Base-by-base conservation (phyloP, 2,888 invertebrate genomes). In the Anthophora plumipes region DNA sequence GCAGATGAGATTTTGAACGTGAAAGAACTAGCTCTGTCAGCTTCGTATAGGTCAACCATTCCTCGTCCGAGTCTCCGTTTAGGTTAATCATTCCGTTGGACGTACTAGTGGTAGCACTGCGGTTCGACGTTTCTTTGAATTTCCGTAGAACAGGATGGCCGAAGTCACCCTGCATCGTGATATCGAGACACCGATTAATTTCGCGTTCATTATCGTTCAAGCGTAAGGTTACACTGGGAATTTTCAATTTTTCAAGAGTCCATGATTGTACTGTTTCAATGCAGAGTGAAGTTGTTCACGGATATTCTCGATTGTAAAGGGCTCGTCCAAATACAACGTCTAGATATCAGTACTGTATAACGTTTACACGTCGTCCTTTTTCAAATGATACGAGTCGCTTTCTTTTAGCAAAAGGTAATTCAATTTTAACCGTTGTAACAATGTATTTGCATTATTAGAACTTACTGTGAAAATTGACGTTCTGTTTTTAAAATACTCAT, bases 151-250 rank as follows among this genome's bases (percentile, higher is more conserved):
- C 50, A 4, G 43, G 11, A 43, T 61, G 55, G 50, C 43, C 54
- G 20, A 50, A 11, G 41, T 66, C 69, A n/a, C 37, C 60, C 55
- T 60, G 80, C 80, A 79, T 81, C 69, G 64, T 39, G 66, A 50
- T 46, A 25, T 43, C 41, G 20, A 9, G 11, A n/a, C 54, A 79
- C 74, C 43, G 9, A 60, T 41, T 2, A 79, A 81, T 79, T 79
- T 79, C 54, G 37, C 57, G 48, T 50, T 73, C 80, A 79, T 81
- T 79, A 64, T 80, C 60, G 72, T 41, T 59, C 20, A 22, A 17
- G n/a, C 37, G 14, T 52, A 14, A 12, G 17, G 8, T 7, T 25
- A 20, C 17, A 70, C 74, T 20, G 54, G n/a, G 43, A 74, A 79
- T 79, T 81, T 79, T 25, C 52, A 66, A 4, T 31, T 31, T n/a